phyloP scores from a whole-genome alignment of 2,797 vertebrate genomes.

The Smutsia temminckii region DNA sequence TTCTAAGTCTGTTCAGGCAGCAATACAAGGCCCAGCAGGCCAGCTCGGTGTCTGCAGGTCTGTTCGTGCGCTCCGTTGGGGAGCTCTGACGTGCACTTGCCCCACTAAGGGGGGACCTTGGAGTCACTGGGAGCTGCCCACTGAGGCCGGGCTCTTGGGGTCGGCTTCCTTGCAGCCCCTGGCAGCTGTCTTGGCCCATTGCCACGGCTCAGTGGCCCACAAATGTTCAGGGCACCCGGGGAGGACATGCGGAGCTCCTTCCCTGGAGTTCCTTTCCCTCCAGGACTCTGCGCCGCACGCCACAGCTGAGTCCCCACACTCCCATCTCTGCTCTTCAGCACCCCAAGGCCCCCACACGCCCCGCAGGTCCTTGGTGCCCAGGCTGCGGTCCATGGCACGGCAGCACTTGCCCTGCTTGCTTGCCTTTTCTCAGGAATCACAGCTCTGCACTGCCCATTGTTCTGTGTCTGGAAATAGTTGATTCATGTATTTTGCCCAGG shows the following conservation, averaged over 20 bases:
- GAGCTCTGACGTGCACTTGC: background rate
- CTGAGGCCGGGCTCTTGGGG: background rate
- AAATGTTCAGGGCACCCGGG: rapidly evolving
- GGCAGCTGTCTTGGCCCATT: rapidly evolving
- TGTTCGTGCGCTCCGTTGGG: background rate
- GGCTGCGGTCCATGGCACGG: background rate
- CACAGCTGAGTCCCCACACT: background rate
- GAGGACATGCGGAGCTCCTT: background rate
- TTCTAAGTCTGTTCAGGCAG: background rate
- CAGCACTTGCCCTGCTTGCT: no score
- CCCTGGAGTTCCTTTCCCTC: background rate
- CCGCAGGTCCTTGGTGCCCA: background rate
- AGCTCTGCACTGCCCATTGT: background rate
- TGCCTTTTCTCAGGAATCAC: background rate
- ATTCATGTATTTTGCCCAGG: background rate
- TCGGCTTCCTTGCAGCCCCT: background rate
- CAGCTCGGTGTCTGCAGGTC: no score
- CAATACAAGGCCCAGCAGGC: background rate
- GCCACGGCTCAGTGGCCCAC: background rate
- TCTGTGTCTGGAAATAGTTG: background rate
- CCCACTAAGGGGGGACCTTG: background rate
- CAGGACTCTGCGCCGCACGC: no score
- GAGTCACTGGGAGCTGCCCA: background rate
- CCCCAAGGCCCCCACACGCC: background rate
- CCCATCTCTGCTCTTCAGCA: background rate